These are phyloP conservation scores for Aplysia californica DNA, from an alignment of 1,140 invertebrate genomes.

Conservation along the genomic window DNA sequence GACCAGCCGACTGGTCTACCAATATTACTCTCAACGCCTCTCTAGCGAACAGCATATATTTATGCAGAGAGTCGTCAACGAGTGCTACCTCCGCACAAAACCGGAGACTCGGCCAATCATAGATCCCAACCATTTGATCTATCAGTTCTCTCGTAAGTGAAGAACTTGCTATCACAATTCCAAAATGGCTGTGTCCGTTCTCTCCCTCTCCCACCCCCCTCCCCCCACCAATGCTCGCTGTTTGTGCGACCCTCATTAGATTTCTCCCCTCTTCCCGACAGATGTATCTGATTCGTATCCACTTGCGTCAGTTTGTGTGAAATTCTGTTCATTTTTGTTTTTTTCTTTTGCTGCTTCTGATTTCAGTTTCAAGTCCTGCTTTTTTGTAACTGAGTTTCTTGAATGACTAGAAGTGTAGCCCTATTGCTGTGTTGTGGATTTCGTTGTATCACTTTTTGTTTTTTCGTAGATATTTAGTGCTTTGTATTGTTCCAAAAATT, in stretches of 20 bases:
- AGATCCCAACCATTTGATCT: conserved; percentile 61
- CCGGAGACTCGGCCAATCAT: conserved; percentile 41
- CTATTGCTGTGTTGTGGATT: too few relatives aligned
- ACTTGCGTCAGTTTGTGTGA: too few relatives aligned
- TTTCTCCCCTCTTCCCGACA: not conserved
- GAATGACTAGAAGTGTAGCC: too few relatives aligned
- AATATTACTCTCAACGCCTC: conserved; percentile 62
- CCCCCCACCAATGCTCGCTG: not conserved
- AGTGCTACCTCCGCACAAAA: conserved; percentile 57
- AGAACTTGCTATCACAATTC: too few relatives aligned
- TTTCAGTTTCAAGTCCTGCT: too few relatives aligned
- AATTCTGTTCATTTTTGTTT: too few relatives aligned
- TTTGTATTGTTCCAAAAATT: too few relatives aligned
- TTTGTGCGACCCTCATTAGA: not conserved
- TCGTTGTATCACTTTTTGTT: too few relatives aligned
- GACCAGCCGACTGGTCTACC: conserved; percentile 62
- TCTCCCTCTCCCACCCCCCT: not conserved
- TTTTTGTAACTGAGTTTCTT: too few relatives aligned
- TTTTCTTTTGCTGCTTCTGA: too few relatives aligned
- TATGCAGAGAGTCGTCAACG: conserved; percentile 61
- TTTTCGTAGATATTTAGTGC: too few relatives aligned
- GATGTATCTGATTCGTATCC: too few relatives aligned
- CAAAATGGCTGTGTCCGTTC: not conserved
- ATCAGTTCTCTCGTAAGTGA: conserved; percentile 66
- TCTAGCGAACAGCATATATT: conserved; percentile 60